Conservation (phyloP, 2,113 vertebrate genomes). For the Prunella fulvescens region DNA sequence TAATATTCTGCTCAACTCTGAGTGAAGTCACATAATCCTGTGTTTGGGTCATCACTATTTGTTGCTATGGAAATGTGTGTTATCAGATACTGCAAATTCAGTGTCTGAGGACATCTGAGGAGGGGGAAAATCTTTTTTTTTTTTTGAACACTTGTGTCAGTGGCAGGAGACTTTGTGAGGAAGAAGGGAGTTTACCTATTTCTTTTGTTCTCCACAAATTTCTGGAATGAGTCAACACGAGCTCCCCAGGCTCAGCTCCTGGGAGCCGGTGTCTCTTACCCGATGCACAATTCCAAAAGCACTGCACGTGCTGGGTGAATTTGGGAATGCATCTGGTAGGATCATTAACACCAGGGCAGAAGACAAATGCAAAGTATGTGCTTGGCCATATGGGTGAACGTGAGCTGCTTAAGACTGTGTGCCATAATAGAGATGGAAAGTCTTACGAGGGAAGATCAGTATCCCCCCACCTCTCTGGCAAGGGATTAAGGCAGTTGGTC, state of each 20-base stretch:
- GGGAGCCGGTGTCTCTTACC: not conserved
- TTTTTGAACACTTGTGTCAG: not conserved
- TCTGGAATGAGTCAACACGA: not conserved
- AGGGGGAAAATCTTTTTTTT: constrained; percentile 28
- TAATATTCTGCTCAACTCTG: constrained; percentile 54
- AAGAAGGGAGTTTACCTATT: not conserved
- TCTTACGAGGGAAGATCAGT: constrained; percentile 54
- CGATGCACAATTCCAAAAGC: not conserved
- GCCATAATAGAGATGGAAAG: constrained; percentile 59
- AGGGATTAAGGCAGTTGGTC: constrained; percentile 67
- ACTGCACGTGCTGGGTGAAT: constrained; percentile 24
- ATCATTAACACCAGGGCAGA: constrained; percentile 58
- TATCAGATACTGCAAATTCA: constrained; percentile 55
- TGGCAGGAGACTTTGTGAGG: not conserved
- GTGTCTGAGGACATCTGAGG: constrained; percentile 26
- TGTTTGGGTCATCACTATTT: constrained; percentile 61
- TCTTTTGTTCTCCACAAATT: not conserved
- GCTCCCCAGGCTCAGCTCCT: not conserved
- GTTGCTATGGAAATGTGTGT: constrained; percentile 62
- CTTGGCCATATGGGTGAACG: constrained; percentile 57
- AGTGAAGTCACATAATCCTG: constrained; percentile 63
- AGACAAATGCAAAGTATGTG: constrained; percentile 66
- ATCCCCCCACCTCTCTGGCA: constrained; percentile 26
- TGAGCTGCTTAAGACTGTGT: constrained; percentile 54
- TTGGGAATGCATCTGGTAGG: constrained; percentile 58